These are phyloP conservation scores for Nothocercus nigrocapillus DNA, from an alignment of 2,113 vertebrate genomes.

Conservation along the genomic window DNA sequence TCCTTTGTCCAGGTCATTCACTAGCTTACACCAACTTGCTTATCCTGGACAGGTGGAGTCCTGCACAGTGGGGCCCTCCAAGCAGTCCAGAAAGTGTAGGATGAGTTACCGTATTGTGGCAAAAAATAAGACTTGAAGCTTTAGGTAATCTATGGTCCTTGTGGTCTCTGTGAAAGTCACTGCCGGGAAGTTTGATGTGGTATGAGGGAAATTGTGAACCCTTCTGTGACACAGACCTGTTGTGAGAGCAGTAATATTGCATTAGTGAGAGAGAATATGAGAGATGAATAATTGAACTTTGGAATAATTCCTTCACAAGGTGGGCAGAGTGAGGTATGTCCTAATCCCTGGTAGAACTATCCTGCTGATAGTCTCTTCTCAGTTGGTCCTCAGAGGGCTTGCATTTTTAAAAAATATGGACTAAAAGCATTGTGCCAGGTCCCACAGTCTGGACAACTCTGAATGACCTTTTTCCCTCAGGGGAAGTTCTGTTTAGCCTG, in stretches of 20 bases:
- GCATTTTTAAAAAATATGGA: neutral
- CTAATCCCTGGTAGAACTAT: neutral
- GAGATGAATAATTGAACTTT: neutral
- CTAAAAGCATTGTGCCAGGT: neutral
- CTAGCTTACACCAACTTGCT: neutral
- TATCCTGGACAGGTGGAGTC: neutral
- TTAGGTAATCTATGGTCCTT: neutral
- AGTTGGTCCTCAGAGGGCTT: neutral
- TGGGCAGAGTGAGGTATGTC: neutral
- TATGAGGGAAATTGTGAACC: fast-evolving
- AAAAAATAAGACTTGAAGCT: neutral
- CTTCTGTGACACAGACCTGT: neutral
- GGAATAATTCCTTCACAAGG: neutral
- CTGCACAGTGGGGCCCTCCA: neutral
- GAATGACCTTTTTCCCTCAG: neutral
- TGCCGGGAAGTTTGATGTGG: neutral
- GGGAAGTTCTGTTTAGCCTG: neutral
- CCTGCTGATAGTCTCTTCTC: neutral
- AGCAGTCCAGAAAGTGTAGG: neutral
- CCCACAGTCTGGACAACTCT: neutral
- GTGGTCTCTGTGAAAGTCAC: neutral
- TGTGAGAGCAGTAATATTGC: neutral
- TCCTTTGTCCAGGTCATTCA: neutral
- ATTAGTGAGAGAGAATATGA: neutral
- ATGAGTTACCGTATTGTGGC: fast-evolving